A percentile compares a stretch with the other conserved stretches of the same genome.
These are phyloP conservation scores for Ips typographus DNA, from an alignment of 1,140 invertebrate genomes.

Conservation along the genomic window DNA sequence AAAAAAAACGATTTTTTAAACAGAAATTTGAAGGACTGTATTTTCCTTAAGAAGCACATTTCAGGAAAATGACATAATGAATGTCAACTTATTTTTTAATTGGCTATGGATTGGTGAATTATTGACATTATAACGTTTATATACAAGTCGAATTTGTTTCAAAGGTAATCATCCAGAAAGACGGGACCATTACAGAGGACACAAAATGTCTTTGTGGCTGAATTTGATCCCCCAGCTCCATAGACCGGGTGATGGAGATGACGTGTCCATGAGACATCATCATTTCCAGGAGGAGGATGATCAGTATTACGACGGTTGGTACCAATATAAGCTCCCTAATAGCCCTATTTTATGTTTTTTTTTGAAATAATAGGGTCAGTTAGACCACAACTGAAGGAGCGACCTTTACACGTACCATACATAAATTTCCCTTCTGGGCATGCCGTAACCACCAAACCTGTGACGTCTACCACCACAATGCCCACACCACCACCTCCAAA, in stretches of 20 bases:
- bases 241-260: conserved; percentile 67
- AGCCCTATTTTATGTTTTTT: background rate
- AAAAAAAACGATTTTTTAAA: too few relatives aligned
- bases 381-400: conserved; percentile 66
- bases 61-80: too few relatives aligned
- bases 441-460: conserved; percentile 53
- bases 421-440: conserved; percentile 56
- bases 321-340: background rate
- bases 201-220: conserved; percentile 91
- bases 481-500: conserved; percentile 51
- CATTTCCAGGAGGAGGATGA: conserved; percentile 70
- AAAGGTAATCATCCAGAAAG: conserved; percentile 67
- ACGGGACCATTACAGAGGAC: conserved; percentile 82
- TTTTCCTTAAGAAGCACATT: too few relatives aligned
- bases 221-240: conserved; percentile 88
- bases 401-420: conserved; percentile 58
- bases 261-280: conserved; percentile 77
- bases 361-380: conserved; percentile 60
- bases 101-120: too few relatives aligned
- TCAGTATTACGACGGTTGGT: conserved; percentile 67
- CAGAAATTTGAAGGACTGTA: too few relatives aligned
- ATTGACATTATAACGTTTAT: conserved; percentile 5
- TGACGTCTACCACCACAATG: conserved; percentile 49
- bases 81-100: too few relatives aligned
- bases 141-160: conserved; percentile 23